These are phyloP conservation scores for Sinotaia quadrata DNA, from an alignment of 2,888 invertebrate species.

Conservation along the genomic window DNA sequence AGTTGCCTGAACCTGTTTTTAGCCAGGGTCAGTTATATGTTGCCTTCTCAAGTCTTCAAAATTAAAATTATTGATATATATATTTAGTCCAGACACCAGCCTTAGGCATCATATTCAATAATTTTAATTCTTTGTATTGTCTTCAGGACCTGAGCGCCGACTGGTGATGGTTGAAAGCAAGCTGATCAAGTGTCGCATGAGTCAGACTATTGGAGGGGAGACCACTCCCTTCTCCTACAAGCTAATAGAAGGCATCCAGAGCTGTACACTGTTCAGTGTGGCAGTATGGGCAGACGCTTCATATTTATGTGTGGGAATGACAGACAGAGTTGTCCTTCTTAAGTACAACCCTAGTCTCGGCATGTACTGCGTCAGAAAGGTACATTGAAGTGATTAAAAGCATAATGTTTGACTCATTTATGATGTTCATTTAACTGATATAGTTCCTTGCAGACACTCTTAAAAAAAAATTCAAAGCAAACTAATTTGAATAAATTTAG, in stretches of 20 bases:
- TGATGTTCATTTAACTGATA: too few relatives aligned
- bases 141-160: conserved; percentile 58
- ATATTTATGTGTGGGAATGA: conserved; percentile 71
- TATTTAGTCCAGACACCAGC: too few relatives aligned
- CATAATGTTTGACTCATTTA: too few relatives aligned
- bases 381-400: too few relatives aligned
- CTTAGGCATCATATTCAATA: too few relatives aligned
- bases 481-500: too few relatives aligned
- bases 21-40: too few relatives aligned
- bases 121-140: conserved; percentile 1
- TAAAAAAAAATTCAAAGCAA: too few relatives aligned
- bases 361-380: conserved; percentile 68
- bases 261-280: conserved; percentile 71
- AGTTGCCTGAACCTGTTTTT: too few relatives aligned
- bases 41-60: too few relatives aligned
- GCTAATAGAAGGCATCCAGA: conserved; percentile 68
- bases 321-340: conserved; percentile 71
- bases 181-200: conserved; percentile 58
- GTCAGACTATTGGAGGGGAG: conserved; percentile 53
- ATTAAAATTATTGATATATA: too few relatives aligned
- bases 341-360: conserved; percentile 76
- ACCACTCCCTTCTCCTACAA: conserved; percentile 55
- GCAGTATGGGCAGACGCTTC: conserved; percentile 54
- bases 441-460: too few relatives aligned
- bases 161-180: conserved; percentile 60